Percentiles rank a stretch among this genome's conserved stretches.
These are phyloP conservation scores for Vicugna pacos DNA, from an alignment of 2,113 vertebrate species.

Conservation along the genomic window DNA sequence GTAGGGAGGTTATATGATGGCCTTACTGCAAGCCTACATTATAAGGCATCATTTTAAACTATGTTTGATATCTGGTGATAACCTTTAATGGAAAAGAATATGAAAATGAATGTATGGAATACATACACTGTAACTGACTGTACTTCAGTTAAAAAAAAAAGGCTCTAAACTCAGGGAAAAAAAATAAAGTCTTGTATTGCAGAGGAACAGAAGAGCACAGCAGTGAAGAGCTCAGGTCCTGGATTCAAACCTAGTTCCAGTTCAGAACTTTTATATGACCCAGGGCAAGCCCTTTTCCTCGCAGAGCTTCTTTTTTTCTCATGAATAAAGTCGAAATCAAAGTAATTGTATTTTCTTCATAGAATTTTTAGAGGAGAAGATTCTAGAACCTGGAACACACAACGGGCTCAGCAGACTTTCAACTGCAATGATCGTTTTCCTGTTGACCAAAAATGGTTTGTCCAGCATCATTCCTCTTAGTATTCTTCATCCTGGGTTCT, in stretches of 20 bases:
- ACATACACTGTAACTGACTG: no score
- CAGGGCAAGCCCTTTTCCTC: neutral
- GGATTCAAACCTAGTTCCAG: neutral
- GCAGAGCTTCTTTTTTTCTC: neutral
- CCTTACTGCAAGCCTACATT: neutral
- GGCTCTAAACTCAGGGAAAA: no score
- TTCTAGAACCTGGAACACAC: neutral
- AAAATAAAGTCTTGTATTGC: neutral
- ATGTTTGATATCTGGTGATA: no score
- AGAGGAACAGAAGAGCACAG: neutral
- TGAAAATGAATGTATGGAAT: no score
- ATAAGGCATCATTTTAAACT: neutral
- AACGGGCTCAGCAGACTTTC: neutral
- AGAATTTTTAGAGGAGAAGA: neutral
- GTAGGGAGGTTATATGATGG: neutral
- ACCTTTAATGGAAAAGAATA: no score
- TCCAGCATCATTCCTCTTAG: neutral
- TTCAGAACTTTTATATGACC: neutral
- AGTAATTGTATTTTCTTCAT: neutral
- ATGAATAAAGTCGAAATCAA: neutral
- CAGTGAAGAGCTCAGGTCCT: neutral
- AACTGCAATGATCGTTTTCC: neutral
- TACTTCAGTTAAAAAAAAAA: no score
- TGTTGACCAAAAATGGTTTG: neutral
- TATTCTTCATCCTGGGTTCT: neutral